phyloP scores from a whole-genome alignment of 2,888 invertebrate genomes.

The Strigamia maritima region DNA sequence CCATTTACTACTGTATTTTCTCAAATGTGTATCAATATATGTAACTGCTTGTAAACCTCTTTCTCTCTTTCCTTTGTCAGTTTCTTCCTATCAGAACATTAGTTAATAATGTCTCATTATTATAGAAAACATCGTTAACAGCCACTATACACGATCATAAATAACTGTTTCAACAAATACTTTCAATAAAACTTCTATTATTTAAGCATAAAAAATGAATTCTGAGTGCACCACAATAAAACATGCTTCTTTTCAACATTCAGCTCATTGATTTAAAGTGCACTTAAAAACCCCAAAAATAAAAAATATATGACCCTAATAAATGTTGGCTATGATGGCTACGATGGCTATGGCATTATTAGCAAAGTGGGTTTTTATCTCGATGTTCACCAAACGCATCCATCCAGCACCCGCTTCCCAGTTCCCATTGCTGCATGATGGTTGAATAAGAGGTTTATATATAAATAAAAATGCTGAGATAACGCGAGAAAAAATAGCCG shows the following conservation, averaged over 20 bases:
- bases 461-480: neutral
- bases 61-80: too few relatives aligned
- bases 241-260: neutral
- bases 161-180: neutral
- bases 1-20: too few relatives aligned
- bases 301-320: neutral
- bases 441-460: neutral
- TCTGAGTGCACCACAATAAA: neutral
- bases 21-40: too few relatives aligned
- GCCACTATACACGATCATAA: neutral
- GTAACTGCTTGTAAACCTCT: too few relatives aligned
- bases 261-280: neutral
- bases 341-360: too few relatives aligned
- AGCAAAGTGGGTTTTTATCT: conserved; percentile 12
- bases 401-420: neutral
- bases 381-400: conserved; percentile 11
- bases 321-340: conserved; percentile 8
- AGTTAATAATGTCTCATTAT: neutral
- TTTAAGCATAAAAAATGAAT: too few relatives aligned
- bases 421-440: too few relatives aligned
- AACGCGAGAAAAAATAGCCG: neutral
- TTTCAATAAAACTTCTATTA: neutral
- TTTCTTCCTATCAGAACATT: too few relatives aligned
- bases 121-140: neutral
- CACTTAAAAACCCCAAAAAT: neutral